These are phyloP conservation scores for Saturnia japonica DNA, from an alignment of 2,888 invertebrate genomes.

Conservation along the genomic window DNA sequence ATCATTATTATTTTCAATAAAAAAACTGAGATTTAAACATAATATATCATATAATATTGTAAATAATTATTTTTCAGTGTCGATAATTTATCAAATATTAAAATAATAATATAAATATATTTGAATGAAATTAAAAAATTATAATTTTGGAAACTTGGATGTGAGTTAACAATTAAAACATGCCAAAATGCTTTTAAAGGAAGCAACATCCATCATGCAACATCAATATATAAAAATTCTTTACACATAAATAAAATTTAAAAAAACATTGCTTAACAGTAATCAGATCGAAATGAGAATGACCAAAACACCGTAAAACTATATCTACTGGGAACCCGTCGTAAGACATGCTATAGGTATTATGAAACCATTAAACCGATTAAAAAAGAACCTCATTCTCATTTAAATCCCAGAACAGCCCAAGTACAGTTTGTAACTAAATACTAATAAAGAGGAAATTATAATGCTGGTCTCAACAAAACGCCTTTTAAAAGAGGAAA, in stretches of 20 bases:
- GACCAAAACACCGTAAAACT: constrained; percentile 57
- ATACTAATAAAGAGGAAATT: background rate
- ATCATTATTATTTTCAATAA: background rate
- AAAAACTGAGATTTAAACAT: background rate
- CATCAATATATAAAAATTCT: constrained; percentile 59
- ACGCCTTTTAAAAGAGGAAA: background rate
- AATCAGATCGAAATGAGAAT: constrained; percentile 77
- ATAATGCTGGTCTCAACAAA: background rate
- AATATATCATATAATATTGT: background rate
- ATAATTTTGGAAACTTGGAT: constrained; percentile 28
- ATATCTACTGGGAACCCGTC: constrained; percentile 40
- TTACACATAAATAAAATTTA: constrained; percentile 48
- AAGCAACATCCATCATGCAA: constrained; percentile 78
- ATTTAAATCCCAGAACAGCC: constrained; percentile 66
- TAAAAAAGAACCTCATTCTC: constrained; percentile 59
- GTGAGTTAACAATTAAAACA: constrained; percentile 48
- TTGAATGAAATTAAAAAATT: constrained; percentile 24
- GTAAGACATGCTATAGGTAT: constrained; percentile 46
- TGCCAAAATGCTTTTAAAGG: constrained; percentile 69
- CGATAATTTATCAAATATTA: constrained; percentile 1
- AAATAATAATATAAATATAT: background rate
- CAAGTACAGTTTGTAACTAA: constrained; percentile 51
- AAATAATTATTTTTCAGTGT: background rate
- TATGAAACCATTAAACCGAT: constrained; percentile 25
- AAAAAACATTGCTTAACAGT: constrained; percentile 48